Percentiles rank a stretch among this genome's conserved stretches.
These are phyloP conservation scores for Watsonalla cultraria DNA, from an alignment of 2,888 invertebrate species.

Conservation along the genomic window DNA sequence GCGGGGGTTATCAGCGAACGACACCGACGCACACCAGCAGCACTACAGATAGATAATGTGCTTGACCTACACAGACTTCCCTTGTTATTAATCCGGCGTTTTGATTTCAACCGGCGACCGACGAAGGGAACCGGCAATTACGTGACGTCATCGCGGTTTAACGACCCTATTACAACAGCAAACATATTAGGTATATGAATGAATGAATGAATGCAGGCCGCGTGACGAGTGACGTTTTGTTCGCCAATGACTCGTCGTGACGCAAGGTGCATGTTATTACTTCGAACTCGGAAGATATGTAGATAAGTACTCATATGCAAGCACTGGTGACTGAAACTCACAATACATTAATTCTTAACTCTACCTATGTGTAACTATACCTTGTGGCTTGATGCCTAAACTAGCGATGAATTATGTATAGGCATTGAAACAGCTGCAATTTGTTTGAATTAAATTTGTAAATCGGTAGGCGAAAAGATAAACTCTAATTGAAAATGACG, in stretches of 20 bases:
- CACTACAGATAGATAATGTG: slow-evolving; percentile 46
- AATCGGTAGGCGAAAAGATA: too few relatives aligned
- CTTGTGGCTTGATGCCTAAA: too few relatives aligned
- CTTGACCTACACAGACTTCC: slow-evolving; percentile 76
- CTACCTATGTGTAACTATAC: too few relatives aligned
- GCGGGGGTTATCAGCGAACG: slow-evolving; percentile 17
- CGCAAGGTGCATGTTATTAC: slow-evolving; percentile 33
- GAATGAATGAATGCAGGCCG: slow-evolving; percentile 77
- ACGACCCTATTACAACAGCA: slow-evolving; percentile 76
- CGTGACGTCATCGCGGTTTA: slow-evolving; percentile 75
- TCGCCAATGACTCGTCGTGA: slow-evolving; percentile 35
- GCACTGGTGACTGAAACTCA: not conserved
- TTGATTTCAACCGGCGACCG: slow-evolving; percentile 69
- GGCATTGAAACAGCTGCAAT: slow-evolving; percentile 7
- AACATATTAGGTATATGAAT: slow-evolving; percentile 57
- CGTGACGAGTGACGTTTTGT: slow-evolving; percentile 69
- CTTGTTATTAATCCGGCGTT: slow-evolving; percentile 75
- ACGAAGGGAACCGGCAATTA: slow-evolving; percentile 75
- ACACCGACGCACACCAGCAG: slow-evolving; percentile 24
- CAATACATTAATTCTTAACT: too few relatives aligned
- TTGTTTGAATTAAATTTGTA: too few relatives aligned
- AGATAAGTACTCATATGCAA: slow-evolving; percentile 2
- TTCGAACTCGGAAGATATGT: slow-evolving; percentile 5
- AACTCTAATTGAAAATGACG: not conserved
- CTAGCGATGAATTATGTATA: too few relatives aligned